Percentiles rank a stretch among this genome's conserved stretches.
Conservation (phyloP, 2,797 vertebrate genomes). For the Botia kubotai region DNA sequence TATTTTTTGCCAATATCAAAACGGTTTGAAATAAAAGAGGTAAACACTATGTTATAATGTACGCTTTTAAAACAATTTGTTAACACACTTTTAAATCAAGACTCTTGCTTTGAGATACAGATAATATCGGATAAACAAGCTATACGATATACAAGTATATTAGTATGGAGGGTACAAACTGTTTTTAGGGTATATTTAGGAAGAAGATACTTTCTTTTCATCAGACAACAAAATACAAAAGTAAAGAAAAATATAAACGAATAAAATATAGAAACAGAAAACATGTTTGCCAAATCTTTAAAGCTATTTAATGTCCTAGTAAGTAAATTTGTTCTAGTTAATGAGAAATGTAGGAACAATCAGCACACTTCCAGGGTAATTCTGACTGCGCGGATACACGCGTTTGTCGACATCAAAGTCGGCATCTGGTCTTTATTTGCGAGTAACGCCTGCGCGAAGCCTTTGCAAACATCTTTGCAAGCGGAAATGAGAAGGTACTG, state of each 20-base stretch:
- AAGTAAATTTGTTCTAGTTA: conserved; percentile 63
- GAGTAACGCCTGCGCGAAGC: conserved; percentile 68
- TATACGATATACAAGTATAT: background rate
- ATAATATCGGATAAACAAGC: no score
- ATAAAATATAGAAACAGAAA: background rate
- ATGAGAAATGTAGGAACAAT: conserved; percentile 54
- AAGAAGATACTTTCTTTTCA: background rate
- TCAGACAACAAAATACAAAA: conserved; percentile 9
- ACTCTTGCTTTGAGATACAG: background rate
- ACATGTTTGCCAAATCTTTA: background rate
- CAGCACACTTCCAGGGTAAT: conserved; percentile 41
- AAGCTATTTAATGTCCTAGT: conserved; percentile 33
- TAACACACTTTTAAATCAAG: background rate
- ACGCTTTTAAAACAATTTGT: background rate
- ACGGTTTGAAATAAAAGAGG: background rate
- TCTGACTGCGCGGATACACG: conserved; percentile 42
- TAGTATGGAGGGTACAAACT: background rate
- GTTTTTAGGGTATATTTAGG: background rate
- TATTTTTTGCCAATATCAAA: background rate
- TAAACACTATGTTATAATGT: background rate
- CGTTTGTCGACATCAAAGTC: conserved; percentile 65
- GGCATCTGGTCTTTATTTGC: conserved; percentile 71
- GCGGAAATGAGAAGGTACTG: conserved; percentile 70
- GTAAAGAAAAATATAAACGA: background rate
- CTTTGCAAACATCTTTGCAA: conserved; percentile 71